These are phyloP conservation scores for Caenorhabditis sp. DNA, from an alignment of 2,888 invertebrate genomes.

Conservation along the genomic window DNA sequence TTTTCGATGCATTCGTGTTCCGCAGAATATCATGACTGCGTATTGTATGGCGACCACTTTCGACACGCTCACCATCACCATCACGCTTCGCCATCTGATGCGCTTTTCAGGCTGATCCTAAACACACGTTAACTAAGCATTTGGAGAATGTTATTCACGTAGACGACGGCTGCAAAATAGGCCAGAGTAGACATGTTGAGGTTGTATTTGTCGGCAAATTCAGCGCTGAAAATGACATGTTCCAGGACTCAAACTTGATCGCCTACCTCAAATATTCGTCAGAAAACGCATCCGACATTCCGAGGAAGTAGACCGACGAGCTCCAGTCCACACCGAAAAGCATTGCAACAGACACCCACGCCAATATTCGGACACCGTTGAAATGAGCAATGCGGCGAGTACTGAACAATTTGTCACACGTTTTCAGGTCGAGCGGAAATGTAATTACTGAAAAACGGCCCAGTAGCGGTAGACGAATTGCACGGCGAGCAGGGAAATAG, in stretches of 20 bases:
- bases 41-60: slow-evolving; percentile 46
- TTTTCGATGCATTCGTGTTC: slow-evolving; percentile 45
- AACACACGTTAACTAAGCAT: slow-evolving; percentile 1
- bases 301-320: slow-evolving; percentile 46
- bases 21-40: slow-evolving; percentile 47
- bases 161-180: slow-evolving; percentile 54
- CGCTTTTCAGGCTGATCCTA: slow-evolving; percentile 27
- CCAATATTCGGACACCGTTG: slow-evolving; percentile 27
- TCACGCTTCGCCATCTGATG: slow-evolving; percentile 42
- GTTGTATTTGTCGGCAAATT: slow-evolving; percentile 32
- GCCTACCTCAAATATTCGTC: slow-evolving; percentile 36
- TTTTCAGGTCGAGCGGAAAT: no score
- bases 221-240: slow-evolving; percentile 9
- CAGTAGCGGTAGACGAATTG: slow-evolving; percentile 46
- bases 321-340: slow-evolving; percentile 49
- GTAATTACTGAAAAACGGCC: slow-evolving; percentile 52
- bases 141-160: no score
- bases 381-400: slow-evolving; percentile 20
- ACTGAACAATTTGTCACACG: no score
- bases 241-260: not conserved
- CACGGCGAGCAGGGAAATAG: slow-evolving; percentile 45
- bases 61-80: slow-evolving; percentile 47
- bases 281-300: slow-evolving; percentile 36
- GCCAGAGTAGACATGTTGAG: slow-evolving; percentile 33
- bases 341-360: slow-evolving; percentile 35